Evolutionary conservation across 2,113 vertebrate genomes (phyloP), one percentile per base, ranked within the genome.

Genomic region (Triplophysa dalaica): DNA sequence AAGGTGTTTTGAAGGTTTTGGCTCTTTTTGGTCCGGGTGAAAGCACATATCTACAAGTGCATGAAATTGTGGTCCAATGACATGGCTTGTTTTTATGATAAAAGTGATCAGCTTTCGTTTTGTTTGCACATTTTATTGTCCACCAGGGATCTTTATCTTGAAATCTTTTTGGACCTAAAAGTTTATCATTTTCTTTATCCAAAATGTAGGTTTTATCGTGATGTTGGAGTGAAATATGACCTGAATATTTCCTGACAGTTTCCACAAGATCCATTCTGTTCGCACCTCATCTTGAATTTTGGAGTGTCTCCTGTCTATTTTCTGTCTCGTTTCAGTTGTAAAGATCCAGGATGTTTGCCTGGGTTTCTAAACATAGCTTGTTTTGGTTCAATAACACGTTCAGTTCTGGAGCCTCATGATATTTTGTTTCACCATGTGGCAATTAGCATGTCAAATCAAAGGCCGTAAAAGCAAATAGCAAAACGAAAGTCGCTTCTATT

Each of bases 391-490:
- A 88, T 84, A 86, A 85, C 83, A 83, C 85, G 87, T 89, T 92
- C 88, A 85, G 83, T 90, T 91, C 88, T 84, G 66, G 86, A 91
- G 89, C 85, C 86, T 92, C 88, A 87, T 87, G 90, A 90, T 87
- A 91, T 91, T 92, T 91, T 88, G 88, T 88, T 91, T 87, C 87
- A 89, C 87, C 86, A 91, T 90, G 88, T 92, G 90, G 90, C 90
- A 92, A 91, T 93, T 92, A 91, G 85, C 89, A 90, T 90, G 91
- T 92, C 90, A 91, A 92, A 90, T 91, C 89, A 90, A 90, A 91
- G 89, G 85, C 88, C 80, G 87, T 88, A 88, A 90, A 75, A 86
- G 88, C 87, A 89, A 90, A 89, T 84, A 88, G 89, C 90, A 82
- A 87, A 90, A 87, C 82, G 83, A 88, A 84, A 80, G 79, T 85